phyloP scores from a whole-genome alignment of 2,888 invertebrate species.

The Gymnoscelis rufifasciata region DNA sequence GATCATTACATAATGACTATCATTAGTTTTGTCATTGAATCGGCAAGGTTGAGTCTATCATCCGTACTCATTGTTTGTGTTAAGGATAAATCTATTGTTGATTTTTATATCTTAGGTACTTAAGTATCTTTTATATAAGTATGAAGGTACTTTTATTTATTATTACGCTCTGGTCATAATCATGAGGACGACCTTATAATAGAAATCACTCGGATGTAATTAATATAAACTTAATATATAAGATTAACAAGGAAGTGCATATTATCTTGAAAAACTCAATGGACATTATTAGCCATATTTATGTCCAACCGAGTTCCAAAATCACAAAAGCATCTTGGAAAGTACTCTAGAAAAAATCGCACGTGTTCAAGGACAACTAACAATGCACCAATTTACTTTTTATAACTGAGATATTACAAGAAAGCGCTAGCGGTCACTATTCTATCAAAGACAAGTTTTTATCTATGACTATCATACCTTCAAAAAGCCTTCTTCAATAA shows the following conservation, averaged over 20 bases:
- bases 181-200: no score
- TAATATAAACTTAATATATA: no score
- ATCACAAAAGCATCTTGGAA: background rate
- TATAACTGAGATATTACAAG: no score
- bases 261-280: background rate
- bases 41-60: conserved; percentile 17
- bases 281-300: background rate
- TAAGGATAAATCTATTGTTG: conserved; percentile 12
- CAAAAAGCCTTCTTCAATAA: no score
- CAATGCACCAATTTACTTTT: background rate
- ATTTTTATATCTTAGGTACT: background rate
- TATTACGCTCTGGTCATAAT: no score
- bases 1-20: conserved; percentile 6
- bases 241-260: no score
- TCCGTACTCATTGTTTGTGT: conserved; percentile 12
- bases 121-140: no score
- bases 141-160: no score
- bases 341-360: background rate
- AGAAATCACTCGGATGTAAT: no score
- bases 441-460: background rate
- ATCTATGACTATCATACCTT: background rate
- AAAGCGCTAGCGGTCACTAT: background rate
- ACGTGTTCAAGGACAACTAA: conserved; percentile 1
- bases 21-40: conserved; percentile 11
- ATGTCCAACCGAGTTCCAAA: background rate